Percentiles rank a stretch among this genome's conserved stretches.
These are phyloP conservation scores for Etheostoma nigrum DNA, from an alignment of 2,797 vertebrate genomes.

Conservation along the genomic window DNA sequence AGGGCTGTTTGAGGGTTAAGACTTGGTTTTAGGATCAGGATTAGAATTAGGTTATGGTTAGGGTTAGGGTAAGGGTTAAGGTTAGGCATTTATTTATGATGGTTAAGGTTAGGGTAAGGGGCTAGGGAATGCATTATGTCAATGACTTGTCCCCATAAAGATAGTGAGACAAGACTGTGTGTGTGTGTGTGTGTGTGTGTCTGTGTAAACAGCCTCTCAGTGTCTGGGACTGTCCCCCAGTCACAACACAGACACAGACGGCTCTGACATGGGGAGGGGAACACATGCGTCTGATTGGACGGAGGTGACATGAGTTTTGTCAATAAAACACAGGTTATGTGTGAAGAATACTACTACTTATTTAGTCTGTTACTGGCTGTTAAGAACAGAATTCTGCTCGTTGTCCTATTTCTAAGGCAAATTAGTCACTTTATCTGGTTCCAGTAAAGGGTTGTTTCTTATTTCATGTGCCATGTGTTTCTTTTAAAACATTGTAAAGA, in stretches of 20 bases:
- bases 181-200: slow-evolving; percentile 55
- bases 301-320: slow-evolving; percentile 11
- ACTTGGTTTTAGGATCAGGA: too few relatives aligned
- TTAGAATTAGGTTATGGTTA: too few relatives aligned
- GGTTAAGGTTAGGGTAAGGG: too few relatives aligned
- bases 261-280: slow-evolving; percentile 23
- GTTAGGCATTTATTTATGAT: too few relatives aligned
- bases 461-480: slow-evolving; percentile 1
- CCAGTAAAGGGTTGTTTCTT: neutral
- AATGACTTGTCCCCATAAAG: too few relatives aligned
- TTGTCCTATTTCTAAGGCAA: neutral
- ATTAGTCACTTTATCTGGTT: neutral
- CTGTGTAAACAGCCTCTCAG: slow-evolving; percentile 44
- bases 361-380: neutral
- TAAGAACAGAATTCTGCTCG: neutral
- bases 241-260: slow-evolving; percentile 45
- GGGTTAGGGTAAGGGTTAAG: too few relatives aligned
- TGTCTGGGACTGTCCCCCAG: slow-evolving; percentile 37
- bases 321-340: slow-evolving; percentile 12
- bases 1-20: too few relatives aligned
- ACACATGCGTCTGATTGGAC: neutral
- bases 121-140: too few relatives aligned
- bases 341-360: neutral
- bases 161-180: too few relatives aligned
- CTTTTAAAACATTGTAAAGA: neutral